phyloP scores from a whole-genome alignment of 2,797 vertebrate species.

The Heliangelus exortis region DNA sequence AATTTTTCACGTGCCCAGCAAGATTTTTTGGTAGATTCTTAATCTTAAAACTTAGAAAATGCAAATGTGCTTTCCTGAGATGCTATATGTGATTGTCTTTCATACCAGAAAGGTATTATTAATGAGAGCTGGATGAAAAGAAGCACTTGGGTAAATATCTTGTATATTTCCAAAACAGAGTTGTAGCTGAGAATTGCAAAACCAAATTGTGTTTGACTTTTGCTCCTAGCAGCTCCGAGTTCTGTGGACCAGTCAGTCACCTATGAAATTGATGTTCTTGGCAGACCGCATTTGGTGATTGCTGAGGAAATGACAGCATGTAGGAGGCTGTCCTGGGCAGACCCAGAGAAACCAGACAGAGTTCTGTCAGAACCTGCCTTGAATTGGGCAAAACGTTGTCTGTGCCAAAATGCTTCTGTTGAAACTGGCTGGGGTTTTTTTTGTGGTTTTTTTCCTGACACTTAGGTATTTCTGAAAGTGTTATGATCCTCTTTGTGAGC shows the following conservation, averaged over 20 bases:
- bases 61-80: background rate
- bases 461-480: background rate
- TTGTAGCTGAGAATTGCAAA: background rate
- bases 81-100: background rate
- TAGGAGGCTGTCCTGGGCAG: background rate
- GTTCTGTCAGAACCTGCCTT: background rate
- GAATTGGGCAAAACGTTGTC: background rate
- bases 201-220: background rate
- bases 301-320: background rate
- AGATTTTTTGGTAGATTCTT: background rate
- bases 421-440: background rate
- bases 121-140: background rate
- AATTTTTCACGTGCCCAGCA: background rate
- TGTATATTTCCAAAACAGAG: slow-evolving; percentile 15
- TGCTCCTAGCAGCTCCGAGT: background rate
- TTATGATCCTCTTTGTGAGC: background rate
- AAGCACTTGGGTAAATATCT: background rate
- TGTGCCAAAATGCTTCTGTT: background rate
- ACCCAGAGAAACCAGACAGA: background rate
- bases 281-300: background rate
- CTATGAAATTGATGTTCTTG: background rate
- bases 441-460: fast-evolving
- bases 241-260: background rate
- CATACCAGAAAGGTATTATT: background rate
- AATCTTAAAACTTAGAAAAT: background rate